Conservation (phyloP, 1,140 invertebrate species). For the Trichomalopsis sarcophagae region DNA sequence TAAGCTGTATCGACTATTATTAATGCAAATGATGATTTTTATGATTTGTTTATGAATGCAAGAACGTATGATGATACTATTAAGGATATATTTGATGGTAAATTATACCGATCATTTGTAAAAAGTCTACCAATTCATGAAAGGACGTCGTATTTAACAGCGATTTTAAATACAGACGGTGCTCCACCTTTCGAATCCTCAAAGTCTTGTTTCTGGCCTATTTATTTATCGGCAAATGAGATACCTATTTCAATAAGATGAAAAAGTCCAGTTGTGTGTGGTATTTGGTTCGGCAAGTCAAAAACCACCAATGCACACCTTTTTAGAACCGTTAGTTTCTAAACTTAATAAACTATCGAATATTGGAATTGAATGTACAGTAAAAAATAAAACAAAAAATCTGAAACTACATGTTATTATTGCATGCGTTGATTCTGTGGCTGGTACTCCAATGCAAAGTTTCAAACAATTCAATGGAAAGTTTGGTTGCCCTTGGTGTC, state of each 20-base stretch:
- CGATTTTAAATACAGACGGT: conserved; percentile 31
- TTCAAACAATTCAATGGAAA: background rate
- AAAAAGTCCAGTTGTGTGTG: conserved; percentile 1
- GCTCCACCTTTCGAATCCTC: conserved; percentile 2
- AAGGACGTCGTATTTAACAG: conserved; percentile 20
- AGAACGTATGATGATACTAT: background rate
- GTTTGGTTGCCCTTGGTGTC: conserved; percentile 8
- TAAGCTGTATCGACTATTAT: background rate
- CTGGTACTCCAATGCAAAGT: background rate
- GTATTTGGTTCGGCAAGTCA: conserved; percentile 32
- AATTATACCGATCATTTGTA: conserved; percentile 12
- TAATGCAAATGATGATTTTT: background rate
- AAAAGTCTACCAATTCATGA: background rate
- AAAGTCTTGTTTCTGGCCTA: background rate
- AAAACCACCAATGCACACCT: background rate
- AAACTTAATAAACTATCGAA: background rate
- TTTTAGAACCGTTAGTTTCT: background rate
- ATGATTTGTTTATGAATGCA: background rate
- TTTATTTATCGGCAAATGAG: conserved; percentile 36
- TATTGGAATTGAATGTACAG: background rate
- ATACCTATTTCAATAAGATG: conserved; percentile 8
- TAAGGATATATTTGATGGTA: background rate
- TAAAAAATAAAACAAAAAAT: background rate
- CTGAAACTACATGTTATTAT: background rate
- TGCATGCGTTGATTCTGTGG: conserved; percentile 8